These are phyloP conservation scores for Morpho deidamia DNA, from an alignment of 2,888 invertebrate species.

Conservation along the genomic window DNA sequence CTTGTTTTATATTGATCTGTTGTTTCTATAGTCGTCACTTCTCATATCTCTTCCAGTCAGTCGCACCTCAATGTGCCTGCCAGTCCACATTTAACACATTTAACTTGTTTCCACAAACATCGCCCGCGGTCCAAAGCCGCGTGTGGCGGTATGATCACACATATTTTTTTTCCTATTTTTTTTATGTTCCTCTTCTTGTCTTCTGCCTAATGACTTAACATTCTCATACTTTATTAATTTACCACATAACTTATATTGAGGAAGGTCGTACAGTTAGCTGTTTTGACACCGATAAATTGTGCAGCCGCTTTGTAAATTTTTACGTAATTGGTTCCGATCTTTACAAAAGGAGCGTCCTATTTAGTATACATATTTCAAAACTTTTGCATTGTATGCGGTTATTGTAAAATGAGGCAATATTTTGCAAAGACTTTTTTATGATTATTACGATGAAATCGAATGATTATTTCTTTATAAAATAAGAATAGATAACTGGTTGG, in stretches of 20 bases:
- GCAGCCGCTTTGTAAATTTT: constrained; percentile 14
- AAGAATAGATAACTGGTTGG: background rate
- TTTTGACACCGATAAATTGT: constrained; percentile 52
- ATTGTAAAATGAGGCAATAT: constrained; percentile 6
- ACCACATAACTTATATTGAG: constrained; percentile 50
- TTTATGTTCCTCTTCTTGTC: constrained; percentile 54
- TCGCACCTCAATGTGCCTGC: constrained; percentile 13
- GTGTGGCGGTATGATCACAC: constrained; percentile 63
- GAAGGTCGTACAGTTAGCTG: constrained; percentile 45
- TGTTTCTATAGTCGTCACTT: constrained; percentile 17
- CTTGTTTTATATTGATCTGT: background rate
- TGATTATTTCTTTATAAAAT: constrained; percentile 3
- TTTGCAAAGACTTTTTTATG: constrained; percentile 2
- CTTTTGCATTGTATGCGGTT: constrained; percentile 3
- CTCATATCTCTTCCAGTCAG: constrained; percentile 36
- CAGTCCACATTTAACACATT: constrained; percentile 67
- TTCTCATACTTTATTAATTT: constrained; percentile 67
- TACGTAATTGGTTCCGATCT: constrained; percentile 17
- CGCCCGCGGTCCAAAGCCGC: constrained; percentile 38
- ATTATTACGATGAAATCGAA: constrained; percentile 3
- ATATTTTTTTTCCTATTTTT: constrained; percentile 47
- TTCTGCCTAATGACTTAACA: constrained; percentile 71
- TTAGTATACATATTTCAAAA: constrained; percentile 6
- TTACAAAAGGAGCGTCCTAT: constrained; percentile 9
- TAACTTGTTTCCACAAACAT: constrained; percentile 69